Base-by-base conservation (phyloP, 2,888 invertebrate species). In the Dasysyrphus albostriatus region DNA sequence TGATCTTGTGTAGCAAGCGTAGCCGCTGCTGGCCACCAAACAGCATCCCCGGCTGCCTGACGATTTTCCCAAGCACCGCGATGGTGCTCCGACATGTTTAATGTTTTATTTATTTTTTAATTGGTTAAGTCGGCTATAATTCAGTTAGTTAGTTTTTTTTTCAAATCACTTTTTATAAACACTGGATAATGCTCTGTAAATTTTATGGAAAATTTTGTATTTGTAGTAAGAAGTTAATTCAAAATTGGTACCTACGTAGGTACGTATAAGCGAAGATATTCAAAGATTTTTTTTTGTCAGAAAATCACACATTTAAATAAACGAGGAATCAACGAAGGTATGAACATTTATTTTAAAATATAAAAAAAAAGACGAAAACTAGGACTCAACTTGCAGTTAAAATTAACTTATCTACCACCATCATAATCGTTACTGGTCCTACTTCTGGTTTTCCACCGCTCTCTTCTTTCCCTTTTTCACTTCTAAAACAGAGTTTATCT, bases 31-130 rank as follows among this genome's bases (percentile, higher is more conserved):
- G 94, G 94, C 94, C 94, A 94, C 93, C 93, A 94, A 90, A 94
- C 93, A 89, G 93, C 94, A 91, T 95, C 94, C 90, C 94, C 90
- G 74, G 89, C 88, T 82, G 90, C 89, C 88, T 90, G 94, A 89
- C 94, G 93, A 92, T 94, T 94, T 92, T 94, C 95, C 94, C 95
- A 94, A 93, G 94, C 94, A 91, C 94, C 94, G 90, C 94, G 93
- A 92, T 94, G 94, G 93, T 95, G 94, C 93, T 95, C 95, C 93
- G 95, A 95, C 95, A 95, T 95, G 88, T 89, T 90, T 87, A 83
- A 75, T 72, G 39, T 65, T 70, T 69, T 69, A 37, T 34, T 51
- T 39, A 73, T 16, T 63, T 29, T 67, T 49, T 5, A 56, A 51
- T 65, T 29, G 1, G 51, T 24, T 24, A 19, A 14, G 1, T 37